Conservation (phyloP, 2,888 invertebrate genomes). For the Apotomis betuletana region DNA sequence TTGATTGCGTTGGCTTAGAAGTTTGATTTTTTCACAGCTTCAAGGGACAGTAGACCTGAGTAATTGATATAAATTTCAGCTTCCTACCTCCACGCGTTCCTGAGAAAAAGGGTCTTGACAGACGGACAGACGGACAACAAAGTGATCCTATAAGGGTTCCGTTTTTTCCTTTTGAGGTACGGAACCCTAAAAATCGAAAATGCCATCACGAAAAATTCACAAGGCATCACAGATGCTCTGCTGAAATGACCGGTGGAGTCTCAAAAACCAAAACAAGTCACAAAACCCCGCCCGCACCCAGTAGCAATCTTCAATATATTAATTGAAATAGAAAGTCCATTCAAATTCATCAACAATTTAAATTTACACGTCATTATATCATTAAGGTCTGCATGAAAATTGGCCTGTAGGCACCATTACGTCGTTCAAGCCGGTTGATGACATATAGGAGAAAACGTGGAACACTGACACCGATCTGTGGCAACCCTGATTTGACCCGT, state of each 20-base stretch:
- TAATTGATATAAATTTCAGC: too few relatives aligned
- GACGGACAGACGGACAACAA: too few relatives aligned
- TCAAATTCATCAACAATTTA: constrained; percentile 59
- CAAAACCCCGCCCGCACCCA: constrained; percentile 46
- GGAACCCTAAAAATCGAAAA: too few relatives aligned
- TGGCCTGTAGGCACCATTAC: constrained; percentile 50
- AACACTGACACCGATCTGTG: constrained; percentile 78
- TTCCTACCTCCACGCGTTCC: too few relatives aligned
- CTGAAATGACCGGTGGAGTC: too few relatives aligned
- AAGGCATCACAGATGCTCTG: not conserved
- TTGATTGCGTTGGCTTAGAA: too few relatives aligned
- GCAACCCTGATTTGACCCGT: constrained; percentile 75
- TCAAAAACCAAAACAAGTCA: not conserved
- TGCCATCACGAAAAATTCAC: not conserved
- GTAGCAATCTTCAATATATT: constrained; percentile 49
- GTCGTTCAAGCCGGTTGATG: constrained; percentile 55
- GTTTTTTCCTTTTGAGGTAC: too few relatives aligned
- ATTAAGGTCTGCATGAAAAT: constrained; percentile 49
- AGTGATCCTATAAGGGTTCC: too few relatives aligned
- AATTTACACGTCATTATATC: constrained; percentile 53
- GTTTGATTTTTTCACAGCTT: too few relatives aligned
- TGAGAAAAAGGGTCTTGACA: too few relatives aligned
- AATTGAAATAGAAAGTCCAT: constrained; percentile 71
- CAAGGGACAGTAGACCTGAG: too few relatives aligned
- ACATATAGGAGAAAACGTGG: constrained; percentile 76